These are phyloP conservation scores for Vidua macroura DNA, from an alignment of 2,113 vertebrate species.

Conservation along the genomic window DNA sequence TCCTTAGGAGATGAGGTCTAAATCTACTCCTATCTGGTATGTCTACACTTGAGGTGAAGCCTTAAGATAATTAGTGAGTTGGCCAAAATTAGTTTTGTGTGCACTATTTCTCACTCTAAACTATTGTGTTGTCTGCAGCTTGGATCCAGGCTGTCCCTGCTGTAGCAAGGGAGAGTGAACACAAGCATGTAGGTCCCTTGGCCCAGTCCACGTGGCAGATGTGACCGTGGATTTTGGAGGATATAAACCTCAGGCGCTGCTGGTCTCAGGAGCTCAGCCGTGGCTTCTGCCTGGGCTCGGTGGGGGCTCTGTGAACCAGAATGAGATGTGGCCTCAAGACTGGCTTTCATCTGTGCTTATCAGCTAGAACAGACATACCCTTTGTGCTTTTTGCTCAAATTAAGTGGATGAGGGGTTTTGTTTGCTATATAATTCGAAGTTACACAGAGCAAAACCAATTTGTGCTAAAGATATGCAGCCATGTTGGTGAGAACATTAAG, in stretches of 20 bases:
- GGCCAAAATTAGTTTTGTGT: background rate
- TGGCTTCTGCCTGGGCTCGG: background rate
- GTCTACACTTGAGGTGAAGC: background rate
- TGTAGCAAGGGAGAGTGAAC: background rate
- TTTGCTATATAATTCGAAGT: background rate
- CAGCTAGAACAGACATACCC: slow-evolving; percentile 18
- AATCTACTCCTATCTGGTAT: background rate
- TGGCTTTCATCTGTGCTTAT: slow-evolving; percentile 44
- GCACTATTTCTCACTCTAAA: background rate
- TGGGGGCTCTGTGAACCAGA: background rate
- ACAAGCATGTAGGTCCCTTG: background rate
- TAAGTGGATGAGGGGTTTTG: background rate
- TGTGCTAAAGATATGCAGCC: background rate
- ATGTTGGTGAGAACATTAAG: background rate
- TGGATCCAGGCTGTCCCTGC: background rate
- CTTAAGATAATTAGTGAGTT: background rate
- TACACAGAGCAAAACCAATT: background rate
- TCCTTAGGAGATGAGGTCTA: background rate
- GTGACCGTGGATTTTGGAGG: background rate
- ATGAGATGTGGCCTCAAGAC: slow-evolving; percentile 37
- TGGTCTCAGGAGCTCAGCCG: background rate
- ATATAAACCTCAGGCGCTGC: background rate
- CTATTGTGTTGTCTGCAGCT: background rate
- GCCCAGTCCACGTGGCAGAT: background rate
- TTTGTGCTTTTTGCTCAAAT: background rate